phyloP scores from a whole-genome alignment of 1,140 invertebrate species.

The Caenorhabditis briggsae region DNA sequence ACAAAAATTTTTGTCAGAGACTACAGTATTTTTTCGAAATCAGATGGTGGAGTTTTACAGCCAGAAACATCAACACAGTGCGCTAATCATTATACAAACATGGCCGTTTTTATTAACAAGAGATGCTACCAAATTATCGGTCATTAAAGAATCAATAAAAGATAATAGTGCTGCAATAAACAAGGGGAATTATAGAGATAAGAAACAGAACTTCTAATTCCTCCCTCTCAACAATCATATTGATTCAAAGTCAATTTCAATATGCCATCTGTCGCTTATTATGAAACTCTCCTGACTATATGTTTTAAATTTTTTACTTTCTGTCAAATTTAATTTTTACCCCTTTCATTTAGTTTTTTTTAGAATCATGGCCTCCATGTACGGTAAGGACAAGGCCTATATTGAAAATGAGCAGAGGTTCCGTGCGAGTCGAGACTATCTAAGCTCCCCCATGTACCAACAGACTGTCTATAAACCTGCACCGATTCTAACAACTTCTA shows the following conservation, averaged over 20 bases:
- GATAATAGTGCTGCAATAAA: conserved; percentile 7
- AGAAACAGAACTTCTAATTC: conserved; percentile 51
- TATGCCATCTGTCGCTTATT: conserved; percentile 2
- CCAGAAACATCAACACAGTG: conserved; percentile 32
- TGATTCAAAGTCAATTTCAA: conserved; percentile 22
- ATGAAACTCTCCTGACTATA: neutral
- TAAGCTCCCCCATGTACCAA: neutral
- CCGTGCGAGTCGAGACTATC: neutral
- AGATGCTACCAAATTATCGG: conserved; percentile 47
- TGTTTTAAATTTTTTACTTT: neutral
- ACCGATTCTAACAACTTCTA: neutral
- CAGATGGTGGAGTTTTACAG: conserved; percentile 13
- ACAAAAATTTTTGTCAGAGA: neutral
- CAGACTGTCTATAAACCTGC: conserved; percentile 2
- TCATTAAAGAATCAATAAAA: conserved; percentile 36
- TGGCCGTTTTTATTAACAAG: neutral
- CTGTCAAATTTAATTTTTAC: neutral
- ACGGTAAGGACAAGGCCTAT: conserved; percentile 20
- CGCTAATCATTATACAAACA: conserved; percentile 52
- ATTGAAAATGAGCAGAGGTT: conserved; percentile 31
- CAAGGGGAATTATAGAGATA: neutral
- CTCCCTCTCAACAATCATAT: conserved; percentile 39
- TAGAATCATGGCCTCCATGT: neutral
- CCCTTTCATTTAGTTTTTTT: neutral
- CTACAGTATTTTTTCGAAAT: neutral